Conservation (phyloP, 1,140 invertebrate genomes). For the Argopecten irradians region DNA sequence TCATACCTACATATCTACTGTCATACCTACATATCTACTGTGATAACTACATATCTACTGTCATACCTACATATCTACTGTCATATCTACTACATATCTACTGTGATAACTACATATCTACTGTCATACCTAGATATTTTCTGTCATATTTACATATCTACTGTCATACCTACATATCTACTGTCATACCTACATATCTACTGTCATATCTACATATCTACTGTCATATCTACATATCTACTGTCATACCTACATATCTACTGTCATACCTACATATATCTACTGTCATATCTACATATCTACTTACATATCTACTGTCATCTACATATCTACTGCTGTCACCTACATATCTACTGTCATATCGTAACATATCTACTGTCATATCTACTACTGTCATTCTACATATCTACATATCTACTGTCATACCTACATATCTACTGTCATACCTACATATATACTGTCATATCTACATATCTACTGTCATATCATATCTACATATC, state of each 20-base stretch:
- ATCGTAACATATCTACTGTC: not conserved
- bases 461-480: not conserved
- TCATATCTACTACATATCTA: not conserved
- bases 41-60: not conserved
- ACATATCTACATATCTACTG: not conserved
- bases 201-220: not conserved
- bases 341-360: not conserved
- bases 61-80: slow-evolving; percentile 3
- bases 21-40: not conserved
- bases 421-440: not conserved
- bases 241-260: not conserved
- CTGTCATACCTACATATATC: not conserved
- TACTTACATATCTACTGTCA: not conserved
- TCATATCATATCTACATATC: not conserved
- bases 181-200: not conserved
- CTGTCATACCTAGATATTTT: not conserved
- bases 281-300: too few species aligned
- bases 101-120: not conserved
- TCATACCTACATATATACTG: not conserved
- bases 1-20: slow-evolving; percentile 1
- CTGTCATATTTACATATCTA: not conserved
- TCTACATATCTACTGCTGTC: not conserved
- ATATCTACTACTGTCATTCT: not conserved
- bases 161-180: not conserved
- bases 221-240: not conserved